Evolutionary conservation across 2,797 vertebrate species (phyloP).

Genomic region (Labeo calbasu): DNA sequence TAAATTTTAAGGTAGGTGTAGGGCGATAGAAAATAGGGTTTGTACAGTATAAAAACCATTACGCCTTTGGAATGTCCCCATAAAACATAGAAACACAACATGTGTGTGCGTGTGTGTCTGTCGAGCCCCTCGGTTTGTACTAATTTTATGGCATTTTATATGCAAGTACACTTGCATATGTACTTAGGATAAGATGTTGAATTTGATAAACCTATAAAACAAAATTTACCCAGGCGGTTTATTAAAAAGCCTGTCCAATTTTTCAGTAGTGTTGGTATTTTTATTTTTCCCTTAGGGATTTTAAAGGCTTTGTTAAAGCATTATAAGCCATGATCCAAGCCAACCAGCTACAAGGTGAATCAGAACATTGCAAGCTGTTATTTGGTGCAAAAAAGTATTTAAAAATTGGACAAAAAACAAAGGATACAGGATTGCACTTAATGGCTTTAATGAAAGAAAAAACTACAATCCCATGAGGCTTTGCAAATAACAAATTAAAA

Average conservation of each 20-base stretch:
- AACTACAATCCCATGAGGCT: neutral
- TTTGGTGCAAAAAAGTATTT: neutral
- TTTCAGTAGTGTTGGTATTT: neutral
- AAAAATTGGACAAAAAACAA: neutral
- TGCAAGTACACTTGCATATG: neutral
- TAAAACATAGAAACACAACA: too few relatives aligned
- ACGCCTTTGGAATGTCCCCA: too few relatives aligned
- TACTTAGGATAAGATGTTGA: neutral
- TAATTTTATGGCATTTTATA: neutral
- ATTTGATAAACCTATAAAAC: neutral
- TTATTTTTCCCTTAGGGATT: neutral
- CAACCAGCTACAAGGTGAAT: neutral
- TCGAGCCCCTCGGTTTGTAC: neutral
- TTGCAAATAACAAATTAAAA: neutral
- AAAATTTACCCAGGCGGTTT: neutral
- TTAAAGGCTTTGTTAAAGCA: neutral
- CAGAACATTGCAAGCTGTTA: neutral
- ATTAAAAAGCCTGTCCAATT: neutral
- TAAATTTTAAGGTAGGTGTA: too few relatives aligned
- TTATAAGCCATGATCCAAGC: neutral
- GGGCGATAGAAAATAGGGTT: too few relatives aligned
- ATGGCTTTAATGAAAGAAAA: neutral
- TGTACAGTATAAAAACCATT: too few relatives aligned
- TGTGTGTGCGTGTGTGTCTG: constrained; percentile 2
- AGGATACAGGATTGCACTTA: neutral